Base-by-base conservation (phyloP, 2,888 invertebrate species). In the Rhamnusium bicolor region DNA sequence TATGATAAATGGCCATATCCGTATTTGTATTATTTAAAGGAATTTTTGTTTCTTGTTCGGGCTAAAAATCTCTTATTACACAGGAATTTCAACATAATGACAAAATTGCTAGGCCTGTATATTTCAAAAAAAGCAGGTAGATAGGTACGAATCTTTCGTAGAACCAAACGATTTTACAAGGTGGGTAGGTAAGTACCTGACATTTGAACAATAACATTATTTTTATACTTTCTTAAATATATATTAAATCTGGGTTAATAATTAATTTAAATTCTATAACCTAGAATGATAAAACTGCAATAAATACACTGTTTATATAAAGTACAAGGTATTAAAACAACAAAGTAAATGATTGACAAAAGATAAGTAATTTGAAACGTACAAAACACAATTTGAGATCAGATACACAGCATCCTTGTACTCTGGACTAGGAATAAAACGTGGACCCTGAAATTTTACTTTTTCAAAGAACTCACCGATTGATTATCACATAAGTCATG, bases 401-500 rank as follows among this genome's bases (percentile, higher is more conserved):
- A 24, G 63, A 69, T 68, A 56, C 63, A 69, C 71, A 62, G 70
- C 46, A 71, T 74, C 74, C 62, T 69, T 65, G 67, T 66, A 73
- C 72, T 71, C 49, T 49, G 66, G 58, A 29, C 65, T 54, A 62
- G 54, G 54, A 60, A 61, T 72, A 58, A 66, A 7, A 66, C 14
- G 32, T 53, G 69, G 67, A 49, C 67, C 53, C 61, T 71, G 65
- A 71, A 69, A 72, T 27, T 47, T 63, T 18, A 51, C 24, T 12
- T 8, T 32, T 53, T 47, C 19, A 61, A 49, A 27, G 49, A 49
- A 80, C 83, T 78, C 79, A 83, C 83, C 80, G 79, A 76, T 74
- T 80, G 68, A 70, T 68, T 82, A 79, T 81, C 79, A 80, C 81
- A 81, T 78, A 79, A 82, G 79, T 81, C 83, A 83, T 83, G 77